These are phyloP conservation scores for Candoia aspera DNA, from an alignment of 2,113 vertebrate genomes.

Conservation along the genomic window DNA sequence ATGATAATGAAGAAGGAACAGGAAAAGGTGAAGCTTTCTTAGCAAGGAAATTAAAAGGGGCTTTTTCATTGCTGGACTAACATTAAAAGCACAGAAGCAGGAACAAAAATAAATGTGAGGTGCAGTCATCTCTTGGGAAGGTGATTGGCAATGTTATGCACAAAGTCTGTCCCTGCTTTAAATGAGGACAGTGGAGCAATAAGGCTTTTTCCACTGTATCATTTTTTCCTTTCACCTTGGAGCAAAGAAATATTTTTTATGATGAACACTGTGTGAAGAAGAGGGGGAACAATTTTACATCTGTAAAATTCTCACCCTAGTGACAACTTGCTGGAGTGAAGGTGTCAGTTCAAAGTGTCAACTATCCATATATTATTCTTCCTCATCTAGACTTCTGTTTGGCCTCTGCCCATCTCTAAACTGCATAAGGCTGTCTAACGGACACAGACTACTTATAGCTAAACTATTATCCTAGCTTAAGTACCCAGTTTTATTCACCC, in stretches of 20 bases:
- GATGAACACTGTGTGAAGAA: not conserved
- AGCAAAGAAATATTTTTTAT: not conserved
- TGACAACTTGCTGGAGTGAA: not conserved
- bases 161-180: not conserved
- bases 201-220: too few relatives aligned
- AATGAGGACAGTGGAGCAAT: not conserved
- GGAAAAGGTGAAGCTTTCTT: not conserved
- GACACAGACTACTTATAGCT: constrained; percentile 27
- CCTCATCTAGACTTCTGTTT: constrained; percentile 1
- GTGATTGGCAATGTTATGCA: not conserved
- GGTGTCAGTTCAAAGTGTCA: not conserved
- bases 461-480: constrained; percentile 22
- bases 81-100: not conserved
- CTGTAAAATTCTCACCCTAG: not conserved
- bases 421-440: constrained; percentile 15
- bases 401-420: constrained; percentile 14
- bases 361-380: constrained; percentile 18
- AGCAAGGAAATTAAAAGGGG: not conserved
- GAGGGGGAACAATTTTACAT: not conserved
- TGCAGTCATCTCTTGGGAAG: not conserved
- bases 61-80: not conserved
- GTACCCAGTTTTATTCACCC: constrained; percentile 18
- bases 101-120: not conserved
- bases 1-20: not conserved
- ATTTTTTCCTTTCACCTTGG: not conserved